phyloP scores from a whole-genome alignment of 2,888 invertebrate genomes.

The Pseudococcus viburni region DNA sequence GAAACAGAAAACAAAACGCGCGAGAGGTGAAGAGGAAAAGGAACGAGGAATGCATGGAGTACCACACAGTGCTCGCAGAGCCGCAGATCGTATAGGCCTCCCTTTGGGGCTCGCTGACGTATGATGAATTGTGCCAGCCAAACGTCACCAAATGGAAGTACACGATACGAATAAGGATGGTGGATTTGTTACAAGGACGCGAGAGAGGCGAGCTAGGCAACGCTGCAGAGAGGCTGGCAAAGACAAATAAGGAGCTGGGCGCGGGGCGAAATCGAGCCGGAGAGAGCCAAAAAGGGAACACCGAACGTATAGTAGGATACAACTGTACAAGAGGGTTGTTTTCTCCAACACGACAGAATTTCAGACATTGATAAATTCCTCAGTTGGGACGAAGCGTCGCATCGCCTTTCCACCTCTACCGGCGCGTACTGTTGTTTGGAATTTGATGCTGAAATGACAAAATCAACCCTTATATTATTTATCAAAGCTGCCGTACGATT shows the following conservation, averaged over 20 bases:
- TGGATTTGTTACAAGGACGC: slow-evolving; percentile 69
- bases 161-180: slow-evolving; percentile 64
- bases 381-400: slow-evolving; percentile 62
- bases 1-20: slow-evolving; percentile 69
- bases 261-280: background rate
- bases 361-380: slow-evolving; percentile 67
- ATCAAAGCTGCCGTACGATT: slow-evolving; percentile 65
- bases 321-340: slow-evolving; percentile 59
- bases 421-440: slow-evolving; percentile 56
- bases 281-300: slow-evolving; percentile 52
- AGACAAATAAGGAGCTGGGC: slow-evolving; percentile 67
- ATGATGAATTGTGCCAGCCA: slow-evolving; percentile 66
- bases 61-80: slow-evolving; percentile 67
- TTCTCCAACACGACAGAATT: slow-evolving; percentile 63
- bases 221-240: slow-evolving; percentile 65
- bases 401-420: slow-evolving; percentile 53
- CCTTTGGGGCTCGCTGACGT: slow-evolving; percentile 67
- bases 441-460: slow-evolving; percentile 67
- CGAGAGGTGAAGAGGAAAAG: slow-evolving; percentile 60
- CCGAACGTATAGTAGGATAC: background rate
- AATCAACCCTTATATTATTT: slow-evolving; percentile 67
- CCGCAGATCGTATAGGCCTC: slow-evolving; percentile 68
- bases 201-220: slow-evolving; percentile 63
- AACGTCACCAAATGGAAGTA: slow-evolving; percentile 66
- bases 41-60: slow-evolving; percentile 66